Conservation (phyloP, 2,113 vertebrate genomes). For the Apistogramma diplotaenia region DNA sequence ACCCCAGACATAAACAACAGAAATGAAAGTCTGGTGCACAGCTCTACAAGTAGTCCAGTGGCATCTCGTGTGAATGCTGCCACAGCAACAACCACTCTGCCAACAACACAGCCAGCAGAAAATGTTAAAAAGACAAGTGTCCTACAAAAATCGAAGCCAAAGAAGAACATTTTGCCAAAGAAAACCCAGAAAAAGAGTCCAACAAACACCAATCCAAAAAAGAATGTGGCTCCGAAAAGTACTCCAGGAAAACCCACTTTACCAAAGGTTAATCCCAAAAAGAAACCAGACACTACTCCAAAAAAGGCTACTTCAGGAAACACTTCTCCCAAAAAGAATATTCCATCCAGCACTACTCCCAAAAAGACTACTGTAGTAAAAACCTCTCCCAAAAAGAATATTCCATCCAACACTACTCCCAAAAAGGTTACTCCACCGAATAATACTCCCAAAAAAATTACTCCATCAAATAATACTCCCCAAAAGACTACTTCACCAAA, state of each 20-base stretch:
- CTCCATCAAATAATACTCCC: background rate
- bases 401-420: background rate
- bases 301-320: slow-evolving; percentile 4
- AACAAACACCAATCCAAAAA: slow-evolving; percentile 35
- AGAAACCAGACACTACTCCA: slow-evolving; percentile 4
- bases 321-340: background rate
- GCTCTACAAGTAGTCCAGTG: slow-evolving; percentile 1
- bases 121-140: slow-evolving; percentile 4
- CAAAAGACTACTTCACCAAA: background rate
- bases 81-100: background rate
- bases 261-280: slow-evolving; percentile 34
- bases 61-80: background rate
- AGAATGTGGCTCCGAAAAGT: slow-evolving; percentile 11
- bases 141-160: slow-evolving; percentile 10
- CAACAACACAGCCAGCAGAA: background rate
- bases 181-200: slow-evolving; percentile 29
- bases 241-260: slow-evolving; percentile 11
- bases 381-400: too few species aligned
- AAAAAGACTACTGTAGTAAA: background rate
- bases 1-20: slow-evolving; percentile 9
- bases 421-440: background rate
- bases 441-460: too few species aligned
- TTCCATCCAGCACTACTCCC: background rate
- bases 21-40: slow-evolving; percentile 10
- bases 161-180: slow-evolving; percentile 33